Evolutionary conservation across 1,140 invertebrate species (phyloP), one percentile per base, ranked within the genome.

Genomic region (Dreissena polymorpha): DNA sequence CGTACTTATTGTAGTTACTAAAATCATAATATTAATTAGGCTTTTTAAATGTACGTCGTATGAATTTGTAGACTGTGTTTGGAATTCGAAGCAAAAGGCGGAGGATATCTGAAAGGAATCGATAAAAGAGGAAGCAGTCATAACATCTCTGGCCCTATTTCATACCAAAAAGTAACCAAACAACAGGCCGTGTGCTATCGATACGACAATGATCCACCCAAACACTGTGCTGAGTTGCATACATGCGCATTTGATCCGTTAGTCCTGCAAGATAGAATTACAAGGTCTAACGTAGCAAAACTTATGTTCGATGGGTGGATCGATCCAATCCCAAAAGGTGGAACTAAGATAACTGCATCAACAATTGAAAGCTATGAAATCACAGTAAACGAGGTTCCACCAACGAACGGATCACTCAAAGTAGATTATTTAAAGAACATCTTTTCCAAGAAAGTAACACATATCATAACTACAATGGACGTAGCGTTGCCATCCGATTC

Each of bases 161-260:
- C 67, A 21, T 69, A 69, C 14, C 23, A 69, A 69, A 69, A 69
- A 49, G n/a, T 49, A 39, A 69, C 5, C n/a, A 29, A 29, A 39
- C 29, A 16, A 69, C 29, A 69, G 50, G 12, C 25, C 23, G 23
- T 69, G 29, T 69, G 67, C 29, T 69, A 29, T 39, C 18, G 29
- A 0, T 69, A 69, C 29, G 67, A 69, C 23, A 69, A 27, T 10
- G 0, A 16, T 12, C 8, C 16, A 69, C 67, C 67, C 29, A 13
- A 69, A 29, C 67, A 69, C 67, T 69, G 67, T 23, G 16, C 18
- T 69, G 67, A 69, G 29, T 8, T 49, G 1, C n/a, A 6, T 18
- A 49, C 27, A 7, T 69, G 67, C 29, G 50, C 29, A 0, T 13
- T 2, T n/a, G 25, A 27, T 27, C 67, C 67, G 0, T 39, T 69